Evolutionary conservation across 2,797 vertebrate genomes (phyloP).

Genomic region (Propithecus deckenii): DNA sequence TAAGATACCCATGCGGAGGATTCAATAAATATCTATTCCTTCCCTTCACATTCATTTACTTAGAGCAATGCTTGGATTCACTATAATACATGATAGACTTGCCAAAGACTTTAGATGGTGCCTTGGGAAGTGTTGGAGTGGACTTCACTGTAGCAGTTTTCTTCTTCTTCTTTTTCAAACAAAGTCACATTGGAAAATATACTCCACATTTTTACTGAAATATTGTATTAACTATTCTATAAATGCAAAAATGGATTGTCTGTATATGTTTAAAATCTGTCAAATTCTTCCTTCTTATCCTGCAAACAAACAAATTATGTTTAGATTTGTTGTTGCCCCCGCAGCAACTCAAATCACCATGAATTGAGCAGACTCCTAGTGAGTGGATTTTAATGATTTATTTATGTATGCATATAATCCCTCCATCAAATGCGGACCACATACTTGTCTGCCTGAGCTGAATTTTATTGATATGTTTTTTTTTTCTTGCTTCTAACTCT

Average conservation of each 20-base stretch:
- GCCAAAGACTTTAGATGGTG: not conserved
- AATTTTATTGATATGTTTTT: slow-evolving; percentile 50
- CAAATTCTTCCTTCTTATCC: slow-evolving; percentile 38
- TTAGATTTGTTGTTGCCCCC: slow-evolving; percentile 39
- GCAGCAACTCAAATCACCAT: not conserved
- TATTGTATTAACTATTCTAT: not conserved
- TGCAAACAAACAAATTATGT: slow-evolving; percentile 58
- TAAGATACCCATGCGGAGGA: not conserved
- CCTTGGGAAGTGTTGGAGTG: not conserved
- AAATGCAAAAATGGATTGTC: not conserved
- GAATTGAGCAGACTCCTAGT: slow-evolving; percentile 37
- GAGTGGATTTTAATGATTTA: slow-evolving; percentile 65
- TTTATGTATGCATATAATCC: slow-evolving; percentile 70
- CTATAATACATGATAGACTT: not conserved
- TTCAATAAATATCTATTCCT: not conserved
- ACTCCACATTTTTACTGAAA: slow-evolving; percentile 22
- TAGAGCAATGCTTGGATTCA: not conserved
- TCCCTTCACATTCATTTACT: not conserved
- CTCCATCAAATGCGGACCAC: not conserved
- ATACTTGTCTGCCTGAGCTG: slow-evolving; percentile 51
- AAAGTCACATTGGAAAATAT: slow-evolving; percentile 1
- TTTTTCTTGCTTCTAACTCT: slow-evolving; percentile 26
- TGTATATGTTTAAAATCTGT: slow-evolving; percentile 35
- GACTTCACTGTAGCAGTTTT: not conserved
- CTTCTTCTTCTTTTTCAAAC: not conserved